phyloP scores from a whole-genome alignment of 2,888 invertebrate genomes.

The Mesochorus sp. region DNA sequence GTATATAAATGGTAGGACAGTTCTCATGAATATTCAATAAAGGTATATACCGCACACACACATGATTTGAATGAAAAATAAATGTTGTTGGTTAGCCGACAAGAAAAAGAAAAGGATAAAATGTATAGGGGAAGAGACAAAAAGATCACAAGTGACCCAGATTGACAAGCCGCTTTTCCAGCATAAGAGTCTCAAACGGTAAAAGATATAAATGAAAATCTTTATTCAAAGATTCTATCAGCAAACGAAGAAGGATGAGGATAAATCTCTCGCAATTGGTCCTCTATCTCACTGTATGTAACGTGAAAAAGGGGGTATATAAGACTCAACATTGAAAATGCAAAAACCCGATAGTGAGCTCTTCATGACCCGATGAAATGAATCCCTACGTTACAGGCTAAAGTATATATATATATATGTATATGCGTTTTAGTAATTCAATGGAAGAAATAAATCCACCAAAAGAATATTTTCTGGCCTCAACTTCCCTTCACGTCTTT shows the following conservation, averaged over 20 bases:
- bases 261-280: constrained; percentile 48
- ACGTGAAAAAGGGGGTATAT: constrained; percentile 26
- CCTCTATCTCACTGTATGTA: not conserved
- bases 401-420: too few species aligned
- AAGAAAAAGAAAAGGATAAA: not conserved
- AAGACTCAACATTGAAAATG: constrained; percentile 51
- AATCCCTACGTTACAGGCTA: not conserved
- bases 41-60: not conserved
- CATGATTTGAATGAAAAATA: constrained; percentile 40
- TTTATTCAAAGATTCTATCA: constrained; percentile 42
- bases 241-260: constrained; percentile 48
- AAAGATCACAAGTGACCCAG: constrained; percentile 24
- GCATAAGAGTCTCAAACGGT: constrained; percentile 9
- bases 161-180: constrained; percentile 31
- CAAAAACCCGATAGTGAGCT: constrained; percentile 41
- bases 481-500: not conserved
- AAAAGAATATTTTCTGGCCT: constrained; percentile 41
- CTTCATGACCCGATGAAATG: constrained; percentile 14
- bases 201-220: constrained; percentile 47
- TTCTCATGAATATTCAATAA: constrained; percentile 43
- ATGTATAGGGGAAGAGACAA: not conserved
- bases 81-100: constrained; percentile 4
- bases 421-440: constrained; percentile 33
- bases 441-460: constrained; percentile 55
- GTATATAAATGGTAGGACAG: not conserved